Evolutionary conservation across 2,797 vertebrate genomes (phyloP).

Genomic region (Serranus cabrilla): DNA sequence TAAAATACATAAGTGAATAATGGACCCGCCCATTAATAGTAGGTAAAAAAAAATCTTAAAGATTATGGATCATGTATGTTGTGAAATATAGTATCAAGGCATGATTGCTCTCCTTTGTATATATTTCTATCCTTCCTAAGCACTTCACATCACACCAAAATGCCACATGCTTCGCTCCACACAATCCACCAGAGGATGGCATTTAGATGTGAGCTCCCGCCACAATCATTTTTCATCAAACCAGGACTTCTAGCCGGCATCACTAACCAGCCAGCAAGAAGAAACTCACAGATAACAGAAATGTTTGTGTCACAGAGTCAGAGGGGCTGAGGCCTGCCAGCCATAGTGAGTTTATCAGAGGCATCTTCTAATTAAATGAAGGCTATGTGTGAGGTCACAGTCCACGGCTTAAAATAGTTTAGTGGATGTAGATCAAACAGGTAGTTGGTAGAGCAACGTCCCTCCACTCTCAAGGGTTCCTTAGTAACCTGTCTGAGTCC

Average conservation of each 20-base stretch:
- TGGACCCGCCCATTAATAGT: no score
- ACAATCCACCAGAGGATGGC: constrained; percentile 14
- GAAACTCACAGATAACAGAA: constrained; percentile 6
- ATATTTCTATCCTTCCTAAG: neutral
- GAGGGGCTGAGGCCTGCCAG: neutral
- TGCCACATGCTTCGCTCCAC: constrained; percentile 1
- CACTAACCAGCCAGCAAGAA: constrained; percentile 10
- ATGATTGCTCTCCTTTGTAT: neutral
- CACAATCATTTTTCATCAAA: constrained; percentile 28
- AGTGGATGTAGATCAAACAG: constrained; percentile 37
- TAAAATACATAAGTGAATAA: no score
- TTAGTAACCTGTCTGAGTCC: constrained; percentile 64
- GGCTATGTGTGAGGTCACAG: constrained; percentile 32
- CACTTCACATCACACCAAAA: constrained; percentile 26
- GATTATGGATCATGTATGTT: neutral
- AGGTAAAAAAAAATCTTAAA: neutral
- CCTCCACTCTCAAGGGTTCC: constrained; percentile 50
- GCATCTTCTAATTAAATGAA: constrained; percentile 35
- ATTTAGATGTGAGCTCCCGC: constrained; percentile 25
- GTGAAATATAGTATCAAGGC: neutral
- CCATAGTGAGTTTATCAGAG: constrained; percentile 10
- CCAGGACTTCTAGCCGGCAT: constrained; percentile 13
- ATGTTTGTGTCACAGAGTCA: neutral
- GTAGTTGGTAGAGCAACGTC: constrained; percentile 41
- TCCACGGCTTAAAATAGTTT: neutral